phyloP scores from a whole-genome alignment of 2,888 invertebrate genomes.

The Amphimallon solstitiale region DNA sequence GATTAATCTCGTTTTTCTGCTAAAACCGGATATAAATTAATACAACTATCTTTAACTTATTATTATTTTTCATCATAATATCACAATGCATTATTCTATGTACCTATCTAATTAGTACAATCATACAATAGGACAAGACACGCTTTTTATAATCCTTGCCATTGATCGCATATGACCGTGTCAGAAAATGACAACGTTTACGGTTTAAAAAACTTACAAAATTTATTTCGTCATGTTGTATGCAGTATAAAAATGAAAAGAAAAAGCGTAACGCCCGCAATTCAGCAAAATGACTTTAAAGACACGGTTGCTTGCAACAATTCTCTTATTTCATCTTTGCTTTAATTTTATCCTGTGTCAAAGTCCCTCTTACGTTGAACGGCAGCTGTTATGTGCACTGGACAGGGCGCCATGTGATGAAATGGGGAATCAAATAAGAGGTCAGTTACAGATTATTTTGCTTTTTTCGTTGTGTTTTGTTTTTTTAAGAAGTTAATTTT shows the following conservation, averaged over 20 bases:
- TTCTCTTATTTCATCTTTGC: slow-evolving; percentile 16
- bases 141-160: not conserved
- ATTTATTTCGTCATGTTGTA: slow-evolving; percentile 17
- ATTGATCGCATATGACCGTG: slow-evolving; percentile 6
- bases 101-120: not conserved
- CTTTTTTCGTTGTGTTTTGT: too few relatives aligned
- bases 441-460: slow-evolving; percentile 62
- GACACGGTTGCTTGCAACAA: slow-evolving; percentile 7
- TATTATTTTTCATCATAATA: too few relatives aligned
- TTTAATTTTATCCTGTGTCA: slow-evolving; percentile 20
- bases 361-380: slow-evolving; percentile 53
- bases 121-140: not conserved
- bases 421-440: slow-evolving; percentile 70
- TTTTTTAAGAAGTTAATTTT: too few relatives aligned
- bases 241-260: slow-evolving; percentile 37
- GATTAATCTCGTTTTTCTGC: too few relatives aligned
- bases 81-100: not conserved
- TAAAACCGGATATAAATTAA: too few relatives aligned
- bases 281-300: slow-evolving; percentile 28
- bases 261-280: slow-evolving; percentile 31
- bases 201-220: slow-evolving; percentile 21
- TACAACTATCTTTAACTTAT: too few relatives aligned
- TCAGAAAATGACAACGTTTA: slow-evolving; percentile 11
- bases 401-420: slow-evolving; percentile 69
- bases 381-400: slow-evolving; percentile 69